Conservation (phyloP, 2,113 vertebrate genomes). For the Meriones unguiculatus region DNA sequence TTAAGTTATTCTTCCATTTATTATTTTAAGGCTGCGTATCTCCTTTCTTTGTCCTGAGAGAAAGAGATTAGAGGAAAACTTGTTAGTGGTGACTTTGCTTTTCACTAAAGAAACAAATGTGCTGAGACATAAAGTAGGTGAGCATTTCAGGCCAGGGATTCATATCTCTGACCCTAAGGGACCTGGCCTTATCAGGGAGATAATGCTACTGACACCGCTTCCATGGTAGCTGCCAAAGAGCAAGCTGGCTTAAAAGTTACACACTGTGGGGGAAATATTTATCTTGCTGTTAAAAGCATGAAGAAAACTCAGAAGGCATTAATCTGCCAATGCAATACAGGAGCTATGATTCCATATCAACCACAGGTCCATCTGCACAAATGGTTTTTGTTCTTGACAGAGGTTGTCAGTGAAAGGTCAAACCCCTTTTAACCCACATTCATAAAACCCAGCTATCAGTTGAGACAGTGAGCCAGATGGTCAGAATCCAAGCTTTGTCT, state of each 20-base stretch:
- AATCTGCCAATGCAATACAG: not conserved
- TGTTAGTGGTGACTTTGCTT: not conserved
- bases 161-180: slow-evolving; percentile 39
- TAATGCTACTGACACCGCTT: not conserved
- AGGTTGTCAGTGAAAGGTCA: slow-evolving; percentile 10
- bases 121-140: not conserved
- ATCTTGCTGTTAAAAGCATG: slow-evolving; percentile 61
- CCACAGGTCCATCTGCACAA: not conserved
- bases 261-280: slow-evolving; percentile 44
- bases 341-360: not conserved
- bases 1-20: not conserved
- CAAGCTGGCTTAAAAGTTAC: not conserved
- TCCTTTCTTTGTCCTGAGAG: slow-evolving; percentile 11
- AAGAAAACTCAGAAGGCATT: not conserved
- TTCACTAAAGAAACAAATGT: not conserved
- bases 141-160: slow-evolving; percentile 37
- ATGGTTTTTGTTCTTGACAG: not conserved
- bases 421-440: slow-evolving; percentile 59
- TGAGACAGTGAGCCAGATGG: slow-evolving; percentile 19
- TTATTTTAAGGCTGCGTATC: not conserved
- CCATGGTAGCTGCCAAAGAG: slow-evolving; percentile 32
- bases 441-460: slow-evolving; percentile 30
- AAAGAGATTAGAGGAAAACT: not conserved
- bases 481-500: slow-evolving; percentile 27
- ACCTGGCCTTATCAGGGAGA: not conserved